Evolutionary conservation across 2,797 vertebrate genomes (phyloP).

Genomic region (Coendou prehensilis): DNA sequence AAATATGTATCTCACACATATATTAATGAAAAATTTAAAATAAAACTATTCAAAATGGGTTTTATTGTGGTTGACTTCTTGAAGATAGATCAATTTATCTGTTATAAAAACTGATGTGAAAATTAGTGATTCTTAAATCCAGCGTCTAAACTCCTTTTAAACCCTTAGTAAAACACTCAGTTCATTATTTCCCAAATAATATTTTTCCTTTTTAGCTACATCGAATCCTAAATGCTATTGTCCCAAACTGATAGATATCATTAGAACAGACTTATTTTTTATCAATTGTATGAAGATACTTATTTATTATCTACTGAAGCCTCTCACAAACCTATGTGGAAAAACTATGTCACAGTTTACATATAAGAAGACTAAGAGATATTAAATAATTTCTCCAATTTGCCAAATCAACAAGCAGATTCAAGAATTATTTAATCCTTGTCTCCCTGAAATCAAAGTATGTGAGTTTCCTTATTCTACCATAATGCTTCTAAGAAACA

Average conservation of each 20-base stretch:
- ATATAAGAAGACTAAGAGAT: neutral
- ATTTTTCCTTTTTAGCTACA: conserved; percentile 14
- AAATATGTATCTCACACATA: neutral
- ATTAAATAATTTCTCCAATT: conserved; percentile 56
- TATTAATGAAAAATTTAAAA: neutral
- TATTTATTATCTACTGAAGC: conserved; percentile 41
- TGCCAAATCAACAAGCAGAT: conserved; percentile 3
- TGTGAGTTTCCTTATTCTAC: conserved; percentile 1
- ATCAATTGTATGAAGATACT: neutral
- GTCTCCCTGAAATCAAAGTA: neutral
- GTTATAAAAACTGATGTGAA: neutral
- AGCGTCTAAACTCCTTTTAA: conserved; percentile 14
- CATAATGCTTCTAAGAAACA: conserved; percentile 35
- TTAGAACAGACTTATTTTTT: conserved; percentile 64
- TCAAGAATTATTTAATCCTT: neutral
- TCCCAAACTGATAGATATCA: neutral
- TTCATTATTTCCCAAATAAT: conserved; percentile 50
- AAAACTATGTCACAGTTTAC: conserved; percentile 23
- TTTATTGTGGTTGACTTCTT: conserved; percentile 1
- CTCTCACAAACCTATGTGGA: neutral
- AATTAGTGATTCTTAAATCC: conserved; percentile 46
- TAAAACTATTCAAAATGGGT: conserved; percentile 42
- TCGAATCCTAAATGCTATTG: conserved; percentile 25
- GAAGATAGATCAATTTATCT: conserved; percentile 37
- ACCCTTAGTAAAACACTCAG: neutral